Percentiles rank a stretch among this genome's conserved stretches.
These are phyloP conservation scores for Turritopsis dohrnii DNA, from an alignment of 30 jellyfish, hydroid and myxozoan genomes.

Conservation along the genomic window DNA sequence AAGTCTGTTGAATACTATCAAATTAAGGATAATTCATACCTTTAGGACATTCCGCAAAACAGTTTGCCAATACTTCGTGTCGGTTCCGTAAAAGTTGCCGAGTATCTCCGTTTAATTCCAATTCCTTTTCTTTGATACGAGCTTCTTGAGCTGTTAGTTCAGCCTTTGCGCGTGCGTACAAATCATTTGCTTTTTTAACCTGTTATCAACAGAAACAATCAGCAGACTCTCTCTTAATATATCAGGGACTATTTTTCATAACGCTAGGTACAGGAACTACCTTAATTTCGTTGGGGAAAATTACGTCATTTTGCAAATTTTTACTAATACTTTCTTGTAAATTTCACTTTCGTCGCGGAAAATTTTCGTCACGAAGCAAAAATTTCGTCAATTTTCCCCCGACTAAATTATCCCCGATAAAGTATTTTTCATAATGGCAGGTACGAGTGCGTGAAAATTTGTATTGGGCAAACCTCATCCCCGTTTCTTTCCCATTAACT, in stretches of 20 bases:
- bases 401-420: too few relatives aligned
- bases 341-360: too few relatives aligned
- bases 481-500: too few relatives aligned
- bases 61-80: slow-evolving; percentile 3
- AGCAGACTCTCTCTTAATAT: neutral
- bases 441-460: too few relatives aligned
- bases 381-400: too few relatives aligned
- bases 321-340: too few relatives aligned
- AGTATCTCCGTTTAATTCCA: slow-evolving; percentile 5
- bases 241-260: neutral
- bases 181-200: neutral
- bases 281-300: too few relatives aligned
- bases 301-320: too few relatives aligned
- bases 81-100: slow-evolving; percentile 6
- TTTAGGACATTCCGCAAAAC: slow-evolving; percentile 25
- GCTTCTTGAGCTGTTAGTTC: neutral
- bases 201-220: neutral
- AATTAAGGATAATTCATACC: neutral
- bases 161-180: slow-evolving; percentile 20
- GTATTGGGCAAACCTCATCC: too few relatives aligned
- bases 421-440: too few relatives aligned
- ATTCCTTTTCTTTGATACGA: slow-evolving; percentile 9
- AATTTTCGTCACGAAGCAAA: too few relatives aligned
- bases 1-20: neutral
- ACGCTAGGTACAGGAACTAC: too few relatives aligned